Percentiles rank a stretch among this genome's conserved stretches.
These are phyloP conservation scores for Mylabris phalerata DNA, from an alignment of 1,140 invertebrate species.

Conservation along the genomic window DNA sequence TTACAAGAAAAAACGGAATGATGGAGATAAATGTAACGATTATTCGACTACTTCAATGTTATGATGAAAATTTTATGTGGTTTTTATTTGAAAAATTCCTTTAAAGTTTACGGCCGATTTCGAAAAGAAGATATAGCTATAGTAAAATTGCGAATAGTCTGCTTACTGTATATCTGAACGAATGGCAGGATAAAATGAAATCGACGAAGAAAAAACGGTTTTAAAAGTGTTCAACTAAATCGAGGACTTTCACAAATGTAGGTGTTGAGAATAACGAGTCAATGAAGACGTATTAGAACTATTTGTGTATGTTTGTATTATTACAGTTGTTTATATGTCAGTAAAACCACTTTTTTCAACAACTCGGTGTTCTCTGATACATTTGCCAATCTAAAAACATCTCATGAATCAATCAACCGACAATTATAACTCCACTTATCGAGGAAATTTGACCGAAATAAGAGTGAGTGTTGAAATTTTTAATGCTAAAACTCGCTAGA, in stretches of 20 bases:
- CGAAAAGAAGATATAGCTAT: slow-evolving; percentile 24
- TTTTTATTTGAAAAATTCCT: slow-evolving; percentile 34
- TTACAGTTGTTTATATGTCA: too few species aligned
- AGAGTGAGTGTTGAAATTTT: too few species aligned
- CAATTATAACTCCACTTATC: too few species aligned
- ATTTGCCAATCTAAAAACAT: too few species aligned
- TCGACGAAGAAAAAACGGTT: slow-evolving; percentile 20
- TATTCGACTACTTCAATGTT: too few species aligned
- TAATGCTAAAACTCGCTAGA: too few species aligned
- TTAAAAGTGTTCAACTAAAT: slow-evolving; percentile 24
- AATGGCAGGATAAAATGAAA: slow-evolving; percentile 19
- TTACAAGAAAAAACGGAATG: too few species aligned
- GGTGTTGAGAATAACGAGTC: slow-evolving; percentile 18
- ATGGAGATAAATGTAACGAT: too few species aligned
- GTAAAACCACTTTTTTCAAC: slow-evolving; percentile 13
- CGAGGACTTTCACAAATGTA: slow-evolving; percentile 23
- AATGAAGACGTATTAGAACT: slow-evolving; percentile 29
- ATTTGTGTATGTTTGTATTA: slow-evolving; percentile 20
- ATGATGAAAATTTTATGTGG: slow-evolving; percentile 10
- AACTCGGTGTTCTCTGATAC: background rate
- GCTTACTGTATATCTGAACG: too few species aligned
- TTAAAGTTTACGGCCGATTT: slow-evolving; percentile 27
- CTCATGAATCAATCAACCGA: too few species aligned
- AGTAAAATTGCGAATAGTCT: slow-evolving; percentile 26
- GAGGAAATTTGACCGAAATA: too few species aligned